Conservation (phyloP, 2,113 vertebrate genomes). For the Apistogramma diplotaenia region DNA sequence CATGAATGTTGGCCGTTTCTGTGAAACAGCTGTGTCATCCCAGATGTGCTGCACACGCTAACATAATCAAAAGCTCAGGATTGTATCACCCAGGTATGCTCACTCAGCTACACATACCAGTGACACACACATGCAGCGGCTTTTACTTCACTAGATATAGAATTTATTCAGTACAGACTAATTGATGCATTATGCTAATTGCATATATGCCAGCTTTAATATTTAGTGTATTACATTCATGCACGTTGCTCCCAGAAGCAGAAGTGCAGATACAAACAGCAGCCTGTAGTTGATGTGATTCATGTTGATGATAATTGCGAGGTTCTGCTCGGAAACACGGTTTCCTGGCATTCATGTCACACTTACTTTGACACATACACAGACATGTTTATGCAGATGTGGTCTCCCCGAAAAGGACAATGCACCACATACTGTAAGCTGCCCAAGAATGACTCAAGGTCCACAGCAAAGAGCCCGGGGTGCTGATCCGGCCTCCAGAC, state of each 20-base stretch:
- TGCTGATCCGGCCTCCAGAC: not conserved
- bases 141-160: not conserved
- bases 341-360: not conserved
- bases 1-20: not conserved
- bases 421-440: not conserved
- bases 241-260: not conserved
- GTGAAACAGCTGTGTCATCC: slow-evolving; percentile 34
- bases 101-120: not conserved
- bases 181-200: not conserved
- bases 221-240: not conserved
- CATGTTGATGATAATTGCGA: not conserved
- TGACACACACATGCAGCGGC: not conserved
- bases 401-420: not conserved
- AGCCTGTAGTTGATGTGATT: not conserved
- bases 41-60: slow-evolving; percentile 33
- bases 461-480: not conserved
- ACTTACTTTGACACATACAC: not conserved
- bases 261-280: not conserved
- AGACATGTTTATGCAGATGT: not conserved
- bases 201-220: not conserved
- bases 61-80: slow-evolving; percentile 48
- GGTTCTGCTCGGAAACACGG: not conserved
- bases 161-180: not conserved
- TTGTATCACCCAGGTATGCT: slow-evolving; percentile 58
- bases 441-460: not conserved